These are phyloP conservation scores for Neoaliturus tenellus DNA, from an alignment of 2,888 invertebrate species.

Conservation along the genomic window DNA sequence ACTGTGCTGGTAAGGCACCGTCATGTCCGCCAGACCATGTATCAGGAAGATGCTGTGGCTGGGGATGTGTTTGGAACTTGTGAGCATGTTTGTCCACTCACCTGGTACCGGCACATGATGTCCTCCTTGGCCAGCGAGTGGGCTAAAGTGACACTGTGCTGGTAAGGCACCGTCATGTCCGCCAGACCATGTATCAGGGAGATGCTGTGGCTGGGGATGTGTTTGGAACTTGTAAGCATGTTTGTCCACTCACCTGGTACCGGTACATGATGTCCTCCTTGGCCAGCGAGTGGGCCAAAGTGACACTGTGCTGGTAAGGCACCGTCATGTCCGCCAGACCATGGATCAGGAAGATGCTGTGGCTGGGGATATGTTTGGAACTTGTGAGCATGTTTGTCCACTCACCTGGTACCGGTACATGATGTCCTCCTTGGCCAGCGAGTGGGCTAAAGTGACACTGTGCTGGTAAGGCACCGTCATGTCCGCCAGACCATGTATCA, in stretches of 20 bases:
- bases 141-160: conserved; percentile 93
- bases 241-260: too few species aligned
- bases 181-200: conserved; percentile 96
- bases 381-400: too few species aligned
- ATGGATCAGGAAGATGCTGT: conserved; percentile 93
- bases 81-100: too few species aligned
- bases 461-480: conserved; percentile 96
- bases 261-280: conserved; percentile 93
- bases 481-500: conserved; percentile 96
- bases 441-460: conserved; percentile 91
- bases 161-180: conserved; percentile 95
- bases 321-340: conserved; percentile 95
- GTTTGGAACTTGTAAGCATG: conserved; percentile 90
- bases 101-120: conserved; percentile 95
- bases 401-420: conserved; percentile 97
- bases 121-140: conserved; percentile 91
- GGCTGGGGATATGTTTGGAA: conserved; percentile 91
- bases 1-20: conserved; percentile 96
- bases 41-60: conserved; percentile 91
- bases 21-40: conserved; percentile 95
- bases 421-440: conserved; percentile 90
- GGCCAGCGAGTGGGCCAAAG: conserved; percentile 91
- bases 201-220: conserved; percentile 91
- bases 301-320: conserved; percentile 95
- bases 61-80: conserved; percentile 92